Evolutionary conservation across 2,888 invertebrate species (phyloP).

Genomic region (Apodemia zela): DNA sequence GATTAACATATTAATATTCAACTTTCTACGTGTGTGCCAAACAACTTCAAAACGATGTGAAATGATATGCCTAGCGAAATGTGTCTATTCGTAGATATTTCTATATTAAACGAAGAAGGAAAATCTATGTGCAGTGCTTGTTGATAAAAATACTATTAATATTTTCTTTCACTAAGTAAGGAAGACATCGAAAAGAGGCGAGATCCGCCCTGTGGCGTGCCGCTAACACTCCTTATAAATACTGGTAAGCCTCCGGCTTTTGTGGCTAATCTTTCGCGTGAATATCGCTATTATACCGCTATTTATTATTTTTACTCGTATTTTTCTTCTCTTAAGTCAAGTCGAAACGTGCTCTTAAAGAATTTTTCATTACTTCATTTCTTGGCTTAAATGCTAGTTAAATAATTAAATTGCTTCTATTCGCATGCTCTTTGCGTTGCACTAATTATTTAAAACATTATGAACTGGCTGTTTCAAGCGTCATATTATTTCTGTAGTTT

Average conservation of each 20-base stretch:
- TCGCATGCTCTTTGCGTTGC: slow-evolving; percentile 55
- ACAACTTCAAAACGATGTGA: no score
- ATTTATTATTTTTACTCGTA: slow-evolving; percentile 73
- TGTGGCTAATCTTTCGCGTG: slow-evolving; percentile 78
- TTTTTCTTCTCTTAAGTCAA: slow-evolving; percentile 69
- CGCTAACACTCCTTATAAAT: slow-evolving; percentile 76
- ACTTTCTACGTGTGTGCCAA: no score
- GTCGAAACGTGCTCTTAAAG: slow-evolving; percentile 57
- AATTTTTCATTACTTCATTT: slow-evolving; percentile 39
- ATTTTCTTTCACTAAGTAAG: slow-evolving; percentile 7
- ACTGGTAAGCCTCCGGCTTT: slow-evolving; percentile 76
- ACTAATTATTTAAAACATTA: slow-evolving; percentile 42
- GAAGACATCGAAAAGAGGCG: slow-evolving; percentile 31
- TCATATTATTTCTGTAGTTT: slow-evolving; percentile 11
- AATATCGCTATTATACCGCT: slow-evolving; percentile 75
- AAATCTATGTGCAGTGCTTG: no score
- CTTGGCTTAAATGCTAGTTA: slow-evolving; percentile 20
- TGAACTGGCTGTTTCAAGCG: slow-evolving; percentile 13
- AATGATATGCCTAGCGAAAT: no score
- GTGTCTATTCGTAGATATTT: no score
- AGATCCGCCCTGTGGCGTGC: slow-evolving; percentile 56
- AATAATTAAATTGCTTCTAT: slow-evolving; percentile 35
- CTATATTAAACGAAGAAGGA: no score
- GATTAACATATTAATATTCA: no score
- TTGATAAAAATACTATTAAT: not conserved